Evolutionary conservation across 2,888 invertebrate species (phyloP), one percentile per base, ranked within the genome.

Genomic region (Perdita meconis): DNA sequence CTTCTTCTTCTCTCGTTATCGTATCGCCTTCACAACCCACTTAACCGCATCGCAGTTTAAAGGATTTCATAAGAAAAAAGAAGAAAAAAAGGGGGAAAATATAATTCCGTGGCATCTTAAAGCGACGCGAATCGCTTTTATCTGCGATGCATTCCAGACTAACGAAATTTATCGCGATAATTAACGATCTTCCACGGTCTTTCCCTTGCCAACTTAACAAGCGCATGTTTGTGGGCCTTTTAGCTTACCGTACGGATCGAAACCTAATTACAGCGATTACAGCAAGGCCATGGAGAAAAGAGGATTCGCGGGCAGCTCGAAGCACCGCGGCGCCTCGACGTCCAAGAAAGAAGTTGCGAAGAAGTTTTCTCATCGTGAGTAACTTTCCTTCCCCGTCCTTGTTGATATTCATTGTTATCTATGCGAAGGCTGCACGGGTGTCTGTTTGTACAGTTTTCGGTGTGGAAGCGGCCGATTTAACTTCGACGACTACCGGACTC

Each of bases 401-500:
- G 5, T 19, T 38, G 1, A 38, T 12, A 19, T 38, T n/a, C 42
- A 16, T 13, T 2, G n/a, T 66, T 36, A 19, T 16, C 50, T n/a
- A 3, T 22, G 2, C 30, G 30, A 30, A 30, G 30, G 30, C 30
- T 30, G 30, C 30, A 30, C 30, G 30, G 6, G 6, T 30, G 30
- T 6, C 3, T 4, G 1, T 42, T 60, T 38, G 51, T 75, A 53
- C 26, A 95, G 96, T 95, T 78, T 95, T 96, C 89, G 96, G 96
- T 0, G 91, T 95, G 12, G 96, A 96, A 89, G 95, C 95, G 1
- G 95, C 95, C 0, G 96, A 96, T 90, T 93, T 96, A 91, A 96
- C 96, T 0, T 96, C 96, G 0, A 96, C 96, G 0, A 96, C 96
- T 0, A 96, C 96, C 0, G 96, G 95, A 64, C 93, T 96, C 56